Conservation (phyloP, 2,113 vertebrate species). For the Oxyruncus cristatus region DNA sequence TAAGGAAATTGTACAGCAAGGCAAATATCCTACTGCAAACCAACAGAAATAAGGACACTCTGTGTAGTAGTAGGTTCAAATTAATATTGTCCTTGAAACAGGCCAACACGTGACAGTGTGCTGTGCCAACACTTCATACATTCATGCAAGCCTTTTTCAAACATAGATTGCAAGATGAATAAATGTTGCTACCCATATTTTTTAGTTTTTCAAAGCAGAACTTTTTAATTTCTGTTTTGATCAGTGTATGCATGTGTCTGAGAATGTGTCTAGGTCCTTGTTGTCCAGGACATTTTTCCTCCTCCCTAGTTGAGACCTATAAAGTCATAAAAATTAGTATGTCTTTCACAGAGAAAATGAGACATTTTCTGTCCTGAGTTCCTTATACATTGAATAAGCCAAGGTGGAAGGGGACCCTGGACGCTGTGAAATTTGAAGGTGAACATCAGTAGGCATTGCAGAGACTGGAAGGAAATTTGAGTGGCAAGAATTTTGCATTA, state of each 20-base stretch:
- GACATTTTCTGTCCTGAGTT: neutral
- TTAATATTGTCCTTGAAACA: neutral
- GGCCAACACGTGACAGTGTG: neutral
- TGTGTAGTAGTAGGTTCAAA: neutral
- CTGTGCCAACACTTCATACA: neutral
- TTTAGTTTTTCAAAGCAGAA: neutral
- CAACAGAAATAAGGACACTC: neutral
- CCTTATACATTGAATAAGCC: neutral
- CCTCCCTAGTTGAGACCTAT: neutral
- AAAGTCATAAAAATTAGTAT: neutral
- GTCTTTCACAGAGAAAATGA: neutral
- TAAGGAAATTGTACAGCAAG: neutral
- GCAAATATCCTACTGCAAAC: neutral
- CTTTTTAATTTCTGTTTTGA: constrained; percentile 42
- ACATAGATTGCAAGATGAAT: neutral
- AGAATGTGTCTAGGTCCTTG: fast-evolving
- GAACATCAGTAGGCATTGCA: neutral
- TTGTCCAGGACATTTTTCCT: neutral
- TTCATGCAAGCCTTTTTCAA: neutral
- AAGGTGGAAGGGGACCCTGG: neutral
- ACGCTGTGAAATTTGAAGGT: neutral
- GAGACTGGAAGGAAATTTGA: neutral
- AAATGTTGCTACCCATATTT: neutral
- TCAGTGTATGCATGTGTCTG: neutral
- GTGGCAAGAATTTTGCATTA: neutral